Base-by-base conservation (phyloP, 2,797 vertebrate genomes). In the Orientallactaga sibirica region DNA sequence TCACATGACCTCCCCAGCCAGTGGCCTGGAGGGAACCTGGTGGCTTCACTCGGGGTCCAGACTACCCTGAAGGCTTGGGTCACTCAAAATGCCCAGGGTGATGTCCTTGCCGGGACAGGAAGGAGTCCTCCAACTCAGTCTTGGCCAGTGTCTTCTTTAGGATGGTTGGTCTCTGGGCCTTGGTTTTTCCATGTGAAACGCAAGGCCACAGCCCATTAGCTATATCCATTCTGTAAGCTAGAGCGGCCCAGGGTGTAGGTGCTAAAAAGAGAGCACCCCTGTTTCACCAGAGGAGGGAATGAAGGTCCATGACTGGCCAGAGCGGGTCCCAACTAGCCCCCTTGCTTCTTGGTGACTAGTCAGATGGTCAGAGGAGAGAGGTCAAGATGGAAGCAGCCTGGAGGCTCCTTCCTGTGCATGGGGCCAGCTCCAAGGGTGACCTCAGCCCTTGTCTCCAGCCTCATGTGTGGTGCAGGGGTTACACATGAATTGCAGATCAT, bases 1-100 rank as follows among this genome's bases (percentile, higher is more conserved):
- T 58, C 0, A n/a, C 29, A 3, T 1, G 7, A 66, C 12, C 15
- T 11, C 8, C 12, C 5, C 3, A 16, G 41, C 1, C 0, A 0
- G 43, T 29, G 52, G 48, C 37, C 5, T 22, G 41, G 43, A 33
- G 48, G 41, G 68, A 29, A 22, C 10, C 37, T 3, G 7, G 15
- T 22, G 12, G 70, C 1, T 25, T 7, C 14, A 3, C 10, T 11
- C 0, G 16, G 48, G 20, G 16, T 67, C 61, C 19, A 2, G 5
- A 9, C 1, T 11, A 18, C 16, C 19, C 3, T 1, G 1, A 68
- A 83, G 48, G n/a, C 58, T 62, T 1, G 0, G 8, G 18, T 7
- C 24, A 7, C 82, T 75, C 18, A 1, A 2, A 15, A 43, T 9
- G 27, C 7, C 2, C 3, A 20, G 55, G 29, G 22, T 27, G 11